Base-by-base conservation (phyloP, 2,113 vertebrate genomes). In the Sinocyclocheilus maitianheensis region DNA sequence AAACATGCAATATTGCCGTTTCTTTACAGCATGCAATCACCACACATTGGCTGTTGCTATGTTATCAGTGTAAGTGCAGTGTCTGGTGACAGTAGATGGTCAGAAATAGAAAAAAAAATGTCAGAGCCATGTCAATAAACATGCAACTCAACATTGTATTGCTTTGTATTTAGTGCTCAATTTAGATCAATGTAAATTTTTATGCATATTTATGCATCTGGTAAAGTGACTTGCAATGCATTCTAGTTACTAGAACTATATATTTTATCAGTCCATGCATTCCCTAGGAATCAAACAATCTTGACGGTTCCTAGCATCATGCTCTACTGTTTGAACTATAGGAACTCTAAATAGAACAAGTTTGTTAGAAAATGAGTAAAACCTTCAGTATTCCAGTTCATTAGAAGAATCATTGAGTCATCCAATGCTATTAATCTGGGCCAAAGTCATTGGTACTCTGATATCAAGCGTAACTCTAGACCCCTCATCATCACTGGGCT, bases 401-500 rank as follows among this genome's bases (percentile, higher is more conserved):
- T 20, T 53, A 48, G 0, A n/a, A 43, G 20, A 53, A 81, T 78
- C 62, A 72, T 71, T 84, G 69, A 86, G 74, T 88, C 81, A 81
- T 71, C 20, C n/a, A 71, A 22, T 55, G 51, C 13, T 78, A 63
- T 55, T 67, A 88, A 63, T 46, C 55, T 63, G 48, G 53, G 71
- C 60, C 69, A 80, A 79, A 63, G 37, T 76, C 84, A 86, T 22
- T 63, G 84, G 48, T 81, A 65, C 55, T 63, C 46, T 43, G 69
- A 77, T 84, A 18, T 53, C 60, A 22, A 62, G 24, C 46, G 87
- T 88, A 86, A 88, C 14, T 26, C n/a, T 72, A 84, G 30, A 84
- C 20, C 63, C n/a, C 65, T 76, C 40, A 83, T 84, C 74, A n/a
- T 30, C 26, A n/a, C 85, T 46, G 60, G 3, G 18, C 78, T 69